Conservation (phyloP, 2,113 vertebrate genomes). For the Prionailurus viverrinus region DNA sequence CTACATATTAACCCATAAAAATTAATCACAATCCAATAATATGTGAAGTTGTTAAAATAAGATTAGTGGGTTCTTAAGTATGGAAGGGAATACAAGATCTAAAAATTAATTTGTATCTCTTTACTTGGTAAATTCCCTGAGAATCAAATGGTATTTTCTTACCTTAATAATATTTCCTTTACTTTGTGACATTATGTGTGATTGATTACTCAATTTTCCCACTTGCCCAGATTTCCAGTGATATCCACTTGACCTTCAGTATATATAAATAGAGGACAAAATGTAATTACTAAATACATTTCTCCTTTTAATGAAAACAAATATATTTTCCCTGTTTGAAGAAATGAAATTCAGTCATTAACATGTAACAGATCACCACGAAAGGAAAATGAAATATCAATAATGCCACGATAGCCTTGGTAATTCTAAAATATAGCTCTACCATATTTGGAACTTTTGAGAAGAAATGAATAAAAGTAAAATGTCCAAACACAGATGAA, state of each 20-base stretch:
- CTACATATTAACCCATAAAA: background rate
- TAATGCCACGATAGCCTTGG: background rate
- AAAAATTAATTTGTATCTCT: conserved; percentile 35
- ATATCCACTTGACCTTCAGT: conserved; percentile 88
- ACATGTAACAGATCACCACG: conserved; percentile 31
- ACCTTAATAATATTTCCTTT: conserved; percentile 90
- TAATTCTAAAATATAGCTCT: conserved; percentile 54
- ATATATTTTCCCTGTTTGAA: conserved; percentile 52
- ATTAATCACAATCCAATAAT: background rate
- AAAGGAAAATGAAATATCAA: conserved; percentile 62
- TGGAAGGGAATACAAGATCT: background rate
- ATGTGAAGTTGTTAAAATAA: conserved; percentile 49
- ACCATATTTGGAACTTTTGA: background rate
- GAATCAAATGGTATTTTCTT: conserved; percentile 72
- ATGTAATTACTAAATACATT: conserved; percentile 36
- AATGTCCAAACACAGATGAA: conserved; percentile 36
- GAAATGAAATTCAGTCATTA: conserved; percentile 64
- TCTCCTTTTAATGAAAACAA: conserved; percentile 68
- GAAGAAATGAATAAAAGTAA: conserved; percentile 27
- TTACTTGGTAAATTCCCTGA: conserved; percentile 1
- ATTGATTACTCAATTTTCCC: conserved; percentile 77
- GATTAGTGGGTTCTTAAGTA: background rate
- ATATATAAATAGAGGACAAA: conserved; percentile 57
- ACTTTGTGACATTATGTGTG: conserved; percentile 78
- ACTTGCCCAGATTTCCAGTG: conserved; percentile 91